Base-by-base conservation (phyloP, 92 coral and sea anemone species). In the Muricea muricata region DNA sequence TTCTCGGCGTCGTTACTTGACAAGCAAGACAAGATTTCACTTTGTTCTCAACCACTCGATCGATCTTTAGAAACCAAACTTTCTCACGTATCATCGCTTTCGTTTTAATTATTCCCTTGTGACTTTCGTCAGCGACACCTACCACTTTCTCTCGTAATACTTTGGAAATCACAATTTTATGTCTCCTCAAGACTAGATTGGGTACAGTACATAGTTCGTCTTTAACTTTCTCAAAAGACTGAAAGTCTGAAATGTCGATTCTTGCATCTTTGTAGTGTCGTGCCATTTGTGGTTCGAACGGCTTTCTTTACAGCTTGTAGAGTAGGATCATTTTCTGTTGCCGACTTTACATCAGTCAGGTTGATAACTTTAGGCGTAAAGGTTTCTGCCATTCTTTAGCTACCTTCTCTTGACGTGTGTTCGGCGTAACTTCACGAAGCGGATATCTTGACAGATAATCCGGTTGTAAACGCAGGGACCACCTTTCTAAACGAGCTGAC, bases 1-100 rank as follows among this genome's bases (percentile, higher is more conserved):
- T 45, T 72, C 73, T 42, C 6, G 88, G 88, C 37, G 69, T 76
- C 4, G 79, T 73, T 39, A 85, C 71, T 37, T 86, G 85, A 66
- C 85, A 86, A 24, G 71, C 73, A 23, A 79, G 29, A 35, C 84
- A 79, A 48, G 85, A 80, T 68, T 80, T 80, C 42, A 80, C 76
- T 65, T 60, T 80, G 35, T 54, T 28, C 33, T 58, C 42, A 37
- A 37, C 42, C 42, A 48, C 15, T 74, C 40, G 80, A 74, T 32
- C 21, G 58, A 74, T 74, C 80, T 74, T 45, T 74, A 63, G 80
- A n/a, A 74, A 74, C 80, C 60, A 74, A 15, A 74, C 80, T 29
- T 74, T 74, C 32, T 74, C 63, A 21, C 40, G 80, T 47, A 45
- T 24, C 40, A 74, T 17, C 10, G 63, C 63, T 30, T 74, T 41